Evolutionary conservation across 2,888 invertebrate species (phyloP).

Genomic region (Dolichopus griseipennis): DNA sequence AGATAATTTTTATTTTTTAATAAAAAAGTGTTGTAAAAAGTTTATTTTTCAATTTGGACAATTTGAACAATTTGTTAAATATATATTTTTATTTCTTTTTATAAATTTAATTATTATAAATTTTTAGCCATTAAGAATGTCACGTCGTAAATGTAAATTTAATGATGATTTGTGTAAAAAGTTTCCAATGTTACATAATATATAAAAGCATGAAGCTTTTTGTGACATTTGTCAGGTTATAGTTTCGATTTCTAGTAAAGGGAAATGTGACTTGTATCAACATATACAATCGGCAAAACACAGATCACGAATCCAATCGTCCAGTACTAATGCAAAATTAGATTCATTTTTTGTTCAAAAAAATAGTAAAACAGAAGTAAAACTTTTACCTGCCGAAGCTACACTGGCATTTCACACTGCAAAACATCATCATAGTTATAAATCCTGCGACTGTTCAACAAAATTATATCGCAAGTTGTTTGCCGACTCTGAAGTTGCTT

Average conservation of each 20-base stretch:
- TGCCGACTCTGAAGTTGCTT: slow-evolving; percentile 1
- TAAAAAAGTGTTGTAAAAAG: neutral
- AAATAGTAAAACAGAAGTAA: neutral
- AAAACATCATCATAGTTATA: slow-evolving; percentile 9
- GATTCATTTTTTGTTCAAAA: neutral
- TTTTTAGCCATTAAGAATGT: slow-evolving; percentile 7
- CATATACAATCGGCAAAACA: slow-evolving; percentile 1
- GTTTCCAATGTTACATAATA: neutral
- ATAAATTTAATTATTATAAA: neutral
- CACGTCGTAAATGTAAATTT: neutral
- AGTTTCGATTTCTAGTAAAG: neutral
- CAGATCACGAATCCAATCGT: neutral
- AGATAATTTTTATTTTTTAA: neutral
- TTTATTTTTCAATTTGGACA: neutral
- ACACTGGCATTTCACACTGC: slow-evolving; percentile 12
- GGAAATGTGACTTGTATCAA: slow-evolving; percentile 2
- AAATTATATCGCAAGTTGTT: slow-evolving; percentile 8
- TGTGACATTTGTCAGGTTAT: neutral
- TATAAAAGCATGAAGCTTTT: neutral
- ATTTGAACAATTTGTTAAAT: neutral
- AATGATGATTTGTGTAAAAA: neutral
- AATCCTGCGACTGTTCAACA: neutral
- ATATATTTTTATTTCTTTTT: slow-evolving; percentile 7
- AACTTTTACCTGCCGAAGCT: slow-evolving; percentile 10
- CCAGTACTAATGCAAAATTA: neutral